phyloP scores from a whole-genome alignment of 1,140 invertebrate genomes.

The Halictus rubicundus region DNA sequence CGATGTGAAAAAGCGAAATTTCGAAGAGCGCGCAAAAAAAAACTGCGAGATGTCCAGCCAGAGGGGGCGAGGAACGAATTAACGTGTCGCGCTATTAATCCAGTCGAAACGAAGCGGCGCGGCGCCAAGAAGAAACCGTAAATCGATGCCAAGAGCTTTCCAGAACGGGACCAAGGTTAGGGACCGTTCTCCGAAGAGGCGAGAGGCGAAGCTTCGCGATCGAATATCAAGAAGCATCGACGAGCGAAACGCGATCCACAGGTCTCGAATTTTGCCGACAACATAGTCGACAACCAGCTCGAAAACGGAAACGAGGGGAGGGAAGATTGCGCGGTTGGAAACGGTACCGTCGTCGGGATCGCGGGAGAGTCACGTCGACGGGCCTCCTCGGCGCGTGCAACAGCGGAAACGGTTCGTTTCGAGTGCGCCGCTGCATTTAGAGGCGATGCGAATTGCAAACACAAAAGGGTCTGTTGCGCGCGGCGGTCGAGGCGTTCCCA shows the following conservation, averaged over 20 bases:
- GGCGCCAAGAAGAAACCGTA: no score
- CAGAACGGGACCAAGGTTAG: not conserved
- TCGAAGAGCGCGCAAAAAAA: no score
- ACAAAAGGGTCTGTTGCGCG: slow-evolving; percentile 28
- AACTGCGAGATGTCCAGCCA: no score
- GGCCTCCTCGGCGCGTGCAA: slow-evolving; percentile 6
- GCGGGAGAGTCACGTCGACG: slow-evolving; percentile 24
- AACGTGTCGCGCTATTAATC: not conserved
- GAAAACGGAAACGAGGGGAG: no score
- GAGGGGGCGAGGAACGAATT: not conserved
- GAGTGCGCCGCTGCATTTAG: slow-evolving; percentile 36
- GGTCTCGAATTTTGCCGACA: no score
- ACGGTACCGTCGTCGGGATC: slow-evolving; percentile 1
- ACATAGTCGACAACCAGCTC: no score
- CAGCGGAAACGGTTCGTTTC: slow-evolving; percentile 37
- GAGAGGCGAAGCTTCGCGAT: no score
- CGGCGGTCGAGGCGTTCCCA: slow-evolving; percentile 14
- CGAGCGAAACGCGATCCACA: no score
- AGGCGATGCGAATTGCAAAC: slow-evolving; percentile 30
- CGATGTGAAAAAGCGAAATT: no score
- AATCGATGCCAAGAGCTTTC: not conserved
- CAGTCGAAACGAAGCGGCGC: not conserved
- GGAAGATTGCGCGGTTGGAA: not conserved
- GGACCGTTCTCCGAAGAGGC: no score
- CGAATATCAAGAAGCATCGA: no score